Base-by-base conservation (phyloP, 2,888 invertebrate species). In the Tholera decimalis region DNA sequence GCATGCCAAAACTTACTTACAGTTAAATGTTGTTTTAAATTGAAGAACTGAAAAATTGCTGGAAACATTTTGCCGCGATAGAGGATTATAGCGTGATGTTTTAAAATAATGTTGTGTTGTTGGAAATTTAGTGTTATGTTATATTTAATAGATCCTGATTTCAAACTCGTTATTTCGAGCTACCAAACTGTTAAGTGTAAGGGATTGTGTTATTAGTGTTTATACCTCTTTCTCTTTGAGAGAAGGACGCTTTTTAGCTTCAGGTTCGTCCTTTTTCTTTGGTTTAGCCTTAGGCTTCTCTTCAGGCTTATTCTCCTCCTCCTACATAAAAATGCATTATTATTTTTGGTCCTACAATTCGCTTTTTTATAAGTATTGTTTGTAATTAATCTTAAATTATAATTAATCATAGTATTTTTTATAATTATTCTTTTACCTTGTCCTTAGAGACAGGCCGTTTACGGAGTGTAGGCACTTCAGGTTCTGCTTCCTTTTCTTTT, bases 211-310 rank as follows among this genome's bases (percentile, higher is more conserved):
- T 83, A 68, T 37, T 53, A 63, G 43, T 59, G 60, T 65, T 49
- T 69, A 69, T 92, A 95, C 95, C 95, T 95, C 93, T 88, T 93
- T 92, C 76, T 94, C 91, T 93, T 94, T 95, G 46, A 93, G 83
- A 73, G 94, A 94, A 44, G 92, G 87, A 59, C 95, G 92, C 83
- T 95, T 94, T 91, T 95, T 94, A 83, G 89, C 80, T 59, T 87
- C 88, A 15, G 91, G 86, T 64, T 93, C 93, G 65, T 93, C 92
- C 85, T 93, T 91, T 83, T 93, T 94, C 63, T 84, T 78, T 53
- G 91, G 83, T 85, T 92, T 96, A 79, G 89, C 79, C 78, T 95
- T 96, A 74, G 92, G 87, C 86, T 95, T 93, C 35, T 95, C 96
- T 66, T 96, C 96, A 39, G 94, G 89, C 77, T 91, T 92, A 86